A percentile compares a stretch with the other conserved stretches of the same genome.
These are phyloP conservation scores for Zaprionus taronus DNA, from an alignment of 1,140 invertebrate genomes.

Conservation along the genomic window DNA sequence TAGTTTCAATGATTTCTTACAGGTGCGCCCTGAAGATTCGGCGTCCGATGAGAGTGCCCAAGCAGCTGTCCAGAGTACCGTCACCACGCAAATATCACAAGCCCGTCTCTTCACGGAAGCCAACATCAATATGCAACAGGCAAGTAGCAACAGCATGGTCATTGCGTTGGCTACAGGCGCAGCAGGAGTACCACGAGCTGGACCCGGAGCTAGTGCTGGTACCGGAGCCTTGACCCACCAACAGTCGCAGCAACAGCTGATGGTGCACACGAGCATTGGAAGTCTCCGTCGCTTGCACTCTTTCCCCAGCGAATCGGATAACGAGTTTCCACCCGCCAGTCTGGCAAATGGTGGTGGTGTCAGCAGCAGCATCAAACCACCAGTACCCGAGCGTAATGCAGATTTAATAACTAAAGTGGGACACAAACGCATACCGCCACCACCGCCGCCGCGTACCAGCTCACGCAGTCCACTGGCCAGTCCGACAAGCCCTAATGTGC, in stretches of 20 bases:
- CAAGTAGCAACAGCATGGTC: slow-evolving; percentile 58
- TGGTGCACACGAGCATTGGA: slow-evolving; percentile 85
- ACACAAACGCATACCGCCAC: slow-evolving; percentile 91
- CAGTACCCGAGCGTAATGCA: slow-evolving; percentile 91
- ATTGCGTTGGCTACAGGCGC: slow-evolving; percentile 55
- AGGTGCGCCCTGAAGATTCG: slow-evolving; percentile 83
- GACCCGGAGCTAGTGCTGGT: slow-evolving; percentile 1
- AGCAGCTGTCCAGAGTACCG: slow-evolving; percentile 80
- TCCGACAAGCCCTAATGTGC: slow-evolving; percentile 88
- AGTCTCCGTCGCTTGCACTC: slow-evolving; percentile 89
- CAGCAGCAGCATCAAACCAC: slow-evolving; percentile 87
- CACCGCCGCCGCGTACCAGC: slow-evolving; percentile 93
- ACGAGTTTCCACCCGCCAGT: slow-evolving; percentile 87
- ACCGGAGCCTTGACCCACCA: slow-evolving; percentile 19
- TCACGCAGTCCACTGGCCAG: slow-evolving; percentile 93
- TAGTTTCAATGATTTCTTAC: not conserved
- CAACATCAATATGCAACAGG: slow-evolving; percentile 63
- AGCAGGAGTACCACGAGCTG: slow-evolving; percentile 23
- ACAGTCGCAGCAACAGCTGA: slow-evolving; percentile 61
- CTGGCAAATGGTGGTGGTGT: slow-evolving; percentile 32
- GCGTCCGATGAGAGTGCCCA: slow-evolving; percentile 84
- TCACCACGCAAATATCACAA: slow-evolving; percentile 84
- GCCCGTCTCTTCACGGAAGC: slow-evolving; percentile 78
- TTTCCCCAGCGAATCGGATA: slow-evolving; percentile 90
- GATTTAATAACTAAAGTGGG: slow-evolving; percentile 88